Evolutionary conservation across 1,140 invertebrate genomes (phyloP), one percentile per base, ranked within the genome.

Genomic region (Panulirus ornatus): DNA sequence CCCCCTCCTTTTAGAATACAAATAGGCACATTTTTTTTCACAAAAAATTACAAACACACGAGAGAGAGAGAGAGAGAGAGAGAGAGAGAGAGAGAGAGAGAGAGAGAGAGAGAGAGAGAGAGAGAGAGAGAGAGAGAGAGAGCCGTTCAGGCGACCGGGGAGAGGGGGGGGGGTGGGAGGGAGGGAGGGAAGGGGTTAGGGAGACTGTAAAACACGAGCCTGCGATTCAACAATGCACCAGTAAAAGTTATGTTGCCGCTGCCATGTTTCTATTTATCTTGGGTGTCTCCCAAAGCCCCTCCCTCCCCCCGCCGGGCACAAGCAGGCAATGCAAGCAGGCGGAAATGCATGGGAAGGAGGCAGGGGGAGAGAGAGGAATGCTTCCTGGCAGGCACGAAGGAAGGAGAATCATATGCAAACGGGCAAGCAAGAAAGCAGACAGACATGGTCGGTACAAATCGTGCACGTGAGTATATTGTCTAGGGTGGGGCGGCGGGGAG

Each of bases 41-140:
- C n/a, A n/a, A n/a, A n/a, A n/a, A n/a, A n/a, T n/a, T n/a, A n/a
- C n/a, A n/a, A n/a, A n/a, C n/a, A n/a, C n/a, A n/a, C n/a, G 40
- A 54, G 78, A 54, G 42, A 47, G 78, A 81, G 78, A 51, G 44
- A 81, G 78, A 51, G 78, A 38, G 34, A 81, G 78, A 54, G 78
- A 54, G 34, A 58, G 78, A 54, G 78, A 38, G 40, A 30, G 8
- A 47, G 14, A 84, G 51, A 66, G 81, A 51, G 76, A 36, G 38
- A 76, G 73, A 76, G 73, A 42, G 30, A 42, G 73, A 42, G 75
- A 40, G 75, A 78, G 75, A 78, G 36, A 40, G 36, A 58, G 79
- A 30, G n/a, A 14, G 36, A 0, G 51, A 54, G 27, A 40, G 38
- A 16, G 38, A n/a, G n/a, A n/a, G n/a, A n/a, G n/a, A n/a, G n/a